Evolutionary conservation across 2,797 vertebrate species (phyloP).

Genomic region (Mus spretus): DNA sequence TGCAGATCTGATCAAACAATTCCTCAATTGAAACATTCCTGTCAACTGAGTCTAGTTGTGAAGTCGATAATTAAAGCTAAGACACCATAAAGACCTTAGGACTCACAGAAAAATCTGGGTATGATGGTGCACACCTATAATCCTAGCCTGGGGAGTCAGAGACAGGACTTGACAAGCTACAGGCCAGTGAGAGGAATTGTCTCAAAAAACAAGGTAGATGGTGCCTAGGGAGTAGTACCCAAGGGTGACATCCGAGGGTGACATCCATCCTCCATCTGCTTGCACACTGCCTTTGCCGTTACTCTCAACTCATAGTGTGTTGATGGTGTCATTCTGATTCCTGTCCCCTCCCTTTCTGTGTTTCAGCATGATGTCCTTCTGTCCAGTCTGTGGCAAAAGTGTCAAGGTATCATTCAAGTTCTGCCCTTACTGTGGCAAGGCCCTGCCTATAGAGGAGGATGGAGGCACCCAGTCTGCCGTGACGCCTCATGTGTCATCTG

Average conservation of each 20-base stretch:
- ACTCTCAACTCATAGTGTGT: neutral
- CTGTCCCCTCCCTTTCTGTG: neutral
- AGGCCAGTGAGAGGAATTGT: neutral
- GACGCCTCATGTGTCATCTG: neutral
- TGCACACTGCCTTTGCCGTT: neutral
- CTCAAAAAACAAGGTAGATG: neutral
- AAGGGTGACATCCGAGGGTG: neutral
- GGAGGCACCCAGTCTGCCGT: neutral
- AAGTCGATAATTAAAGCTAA: neutral
- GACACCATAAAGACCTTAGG: neutral
- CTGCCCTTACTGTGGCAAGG: constrained; percentile 93
- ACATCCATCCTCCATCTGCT: neutral
- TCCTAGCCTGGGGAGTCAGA: too few relatives aligned
- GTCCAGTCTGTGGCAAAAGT: constrained; percentile 93
- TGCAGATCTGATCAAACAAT: neutral
- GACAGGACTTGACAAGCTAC: too few relatives aligned
- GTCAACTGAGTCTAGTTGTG: neutral
- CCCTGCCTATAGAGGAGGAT: constrained; percentile 85
- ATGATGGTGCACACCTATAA: neutral
- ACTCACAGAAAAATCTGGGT: neutral
- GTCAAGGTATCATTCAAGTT: constrained; percentile 91
- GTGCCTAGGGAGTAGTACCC: neutral
- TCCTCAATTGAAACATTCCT: neutral
- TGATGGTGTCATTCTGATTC: neutral
- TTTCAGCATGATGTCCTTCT: constrained; percentile 92